A percentile compares a stretch with the other conserved stretches of the same genome.
These are phyloP conservation scores for Paraescarpia echinospica DNA, from an alignment of 1,140 invertebrate species.

Conservation along the genomic window DNA sequence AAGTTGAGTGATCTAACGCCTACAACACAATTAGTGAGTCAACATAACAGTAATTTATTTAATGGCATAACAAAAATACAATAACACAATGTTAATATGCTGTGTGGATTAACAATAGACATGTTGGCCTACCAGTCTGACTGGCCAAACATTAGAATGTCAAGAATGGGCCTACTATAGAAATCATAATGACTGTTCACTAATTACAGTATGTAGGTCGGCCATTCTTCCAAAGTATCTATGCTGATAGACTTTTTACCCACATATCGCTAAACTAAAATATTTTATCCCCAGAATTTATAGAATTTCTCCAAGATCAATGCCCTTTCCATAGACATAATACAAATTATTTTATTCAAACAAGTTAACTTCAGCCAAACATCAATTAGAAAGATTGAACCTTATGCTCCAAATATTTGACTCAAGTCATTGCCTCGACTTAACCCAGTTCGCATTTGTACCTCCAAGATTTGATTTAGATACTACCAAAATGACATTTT, in stretches of 20 bases:
- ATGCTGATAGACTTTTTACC: background rate
- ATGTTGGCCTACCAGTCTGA: too few species aligned
- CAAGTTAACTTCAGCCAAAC: too few species aligned
- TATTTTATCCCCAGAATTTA: background rate
- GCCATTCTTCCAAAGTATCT: background rate
- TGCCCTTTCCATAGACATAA: too few species aligned
- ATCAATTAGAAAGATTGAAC: too few species aligned
- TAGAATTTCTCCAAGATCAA: too few species aligned
- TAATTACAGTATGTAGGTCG: background rate
- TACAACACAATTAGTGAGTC: slow-evolving; percentile 35
- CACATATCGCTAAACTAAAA: background rate
- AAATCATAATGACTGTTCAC: background rate
- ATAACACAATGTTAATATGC: background rate
- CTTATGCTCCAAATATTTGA: too few species aligned
- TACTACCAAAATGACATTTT: background rate
- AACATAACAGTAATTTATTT: background rate
- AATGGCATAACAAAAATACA: background rate
- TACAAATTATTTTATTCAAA: too few species aligned
- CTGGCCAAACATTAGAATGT: background rate
- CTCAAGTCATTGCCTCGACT: too few species aligned
- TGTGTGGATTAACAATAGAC: background rate
- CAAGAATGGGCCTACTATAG: background rate
- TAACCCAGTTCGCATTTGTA: too few species aligned
- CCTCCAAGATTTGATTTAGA: too few species aligned
- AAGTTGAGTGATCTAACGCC: slow-evolving; percentile 44